Conservation (phyloP, 30 jellyfish, hydroid and myxozoan genomes). For the Hydractinia echinata region DNA sequence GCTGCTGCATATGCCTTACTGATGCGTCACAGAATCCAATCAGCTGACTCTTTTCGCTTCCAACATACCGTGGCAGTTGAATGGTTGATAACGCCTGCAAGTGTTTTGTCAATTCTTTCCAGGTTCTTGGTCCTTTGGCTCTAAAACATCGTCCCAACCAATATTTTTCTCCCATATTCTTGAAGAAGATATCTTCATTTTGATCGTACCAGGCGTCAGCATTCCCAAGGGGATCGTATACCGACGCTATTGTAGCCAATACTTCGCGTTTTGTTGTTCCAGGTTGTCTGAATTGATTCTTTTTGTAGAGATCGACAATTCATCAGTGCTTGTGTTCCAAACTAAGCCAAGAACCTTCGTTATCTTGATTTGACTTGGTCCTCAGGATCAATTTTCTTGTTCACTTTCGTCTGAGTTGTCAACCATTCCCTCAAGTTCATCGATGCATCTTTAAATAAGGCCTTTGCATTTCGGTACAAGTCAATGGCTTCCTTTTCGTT, state of each 20-base stretch:
- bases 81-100: not conserved
- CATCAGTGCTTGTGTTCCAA: slow-evolving; percentile 39
- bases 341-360: slow-evolving; percentile 31
- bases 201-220: slow-evolving; percentile 20
- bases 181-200: slow-evolving; percentile 26
- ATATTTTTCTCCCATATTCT: slow-evolving; percentile 26
- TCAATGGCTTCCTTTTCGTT: slow-evolving; percentile 21
- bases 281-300: not conserved
- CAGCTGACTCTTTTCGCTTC: slow-evolving; percentile 8
- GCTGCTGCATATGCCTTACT: slow-evolving; percentile 13
- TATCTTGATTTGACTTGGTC: slow-evolving; percentile 4
- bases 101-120: not conserved
- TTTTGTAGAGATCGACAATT: slow-evolving; percentile 26
- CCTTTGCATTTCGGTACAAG: slow-evolving; percentile 25
- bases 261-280: slow-evolving; percentile 39
- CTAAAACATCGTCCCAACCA: slow-evolving; percentile 35
- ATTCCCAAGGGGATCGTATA: slow-evolving; percentile 16
- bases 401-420: slow-evolving; percentile 17
- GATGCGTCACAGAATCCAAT: slow-evolving; percentile 5
- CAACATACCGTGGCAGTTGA: slow-evolving; percentile 33
- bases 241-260: slow-evolving; percentile 15
- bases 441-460: not conserved
- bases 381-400: not conserved
- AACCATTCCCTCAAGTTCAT: slow-evolving; percentile 2
- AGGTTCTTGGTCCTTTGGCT: not conserved